Evolutionary conservation across 1,140 invertebrate genomes (phyloP), one percentile per base, ranked within the genome.

Genomic region (Halictus rubicundus): DNA sequence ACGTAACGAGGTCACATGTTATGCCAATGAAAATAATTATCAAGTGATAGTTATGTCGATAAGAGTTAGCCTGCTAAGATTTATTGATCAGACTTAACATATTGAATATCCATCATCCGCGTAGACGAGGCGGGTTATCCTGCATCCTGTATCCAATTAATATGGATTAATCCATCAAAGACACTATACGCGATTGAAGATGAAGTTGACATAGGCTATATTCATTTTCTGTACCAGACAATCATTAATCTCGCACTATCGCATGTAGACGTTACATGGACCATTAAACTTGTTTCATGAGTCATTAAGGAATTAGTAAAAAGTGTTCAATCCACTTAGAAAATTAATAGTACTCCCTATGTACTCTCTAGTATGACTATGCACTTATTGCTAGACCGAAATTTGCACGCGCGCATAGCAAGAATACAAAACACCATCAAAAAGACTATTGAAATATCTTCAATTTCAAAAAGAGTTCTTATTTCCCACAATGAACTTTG

Each of bases 31-130:
- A 46, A 46, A 46, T 46, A 46, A 46, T 46, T 46, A 46, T 10
- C 0, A 46, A 46, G 6, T 46, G 14, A 42, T 9, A 42, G 39
- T 12, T 9, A 5, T 12, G 14, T 46, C 10, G 42, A 46, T 46
- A 46, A 46, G 42, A 46, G 42, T 46, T 14, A 2, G 12, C 12
- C 5, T 52, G 19, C 16, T 14, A 10, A 16, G 14, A 16, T 52
- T 52, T 52, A 52, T 21, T 16, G 49, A 52, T 49, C 14, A 16
- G 14, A 64, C 65, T 64, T 65, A 70, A 81, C 60, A 32, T 74
- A 70, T 25, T 57, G 21, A 57, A 7, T n/a, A 21, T 21, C 7
- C 5, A 57, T 57, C 6, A n/a, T 3, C 2, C 42, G 5, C 21
- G 7, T 61, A 27, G 9, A 37, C 23, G 14, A 23, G 23, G 32